Conservation (phyloP, 2,113 vertebrate genomes). For the Artemisiospiza belli region DNA sequence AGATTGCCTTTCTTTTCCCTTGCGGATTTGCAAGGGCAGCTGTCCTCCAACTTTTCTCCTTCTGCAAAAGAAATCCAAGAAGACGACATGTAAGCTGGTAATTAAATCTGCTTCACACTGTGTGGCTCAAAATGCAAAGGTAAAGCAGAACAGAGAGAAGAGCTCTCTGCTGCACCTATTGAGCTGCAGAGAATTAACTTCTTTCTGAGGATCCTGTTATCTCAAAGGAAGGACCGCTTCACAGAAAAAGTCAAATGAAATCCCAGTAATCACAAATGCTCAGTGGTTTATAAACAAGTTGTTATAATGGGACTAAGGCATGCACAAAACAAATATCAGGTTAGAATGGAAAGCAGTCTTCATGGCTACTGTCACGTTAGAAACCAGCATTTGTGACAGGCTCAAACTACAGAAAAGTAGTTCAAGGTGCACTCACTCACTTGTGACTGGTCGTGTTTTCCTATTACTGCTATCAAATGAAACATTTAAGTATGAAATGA, state of each 20-base stretch:
- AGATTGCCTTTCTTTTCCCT: background rate
- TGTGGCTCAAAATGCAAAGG: slow-evolving; percentile 37
- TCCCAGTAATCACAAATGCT: background rate
- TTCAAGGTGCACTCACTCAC: background rate
- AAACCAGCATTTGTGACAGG: background rate
- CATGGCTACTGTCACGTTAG: background rate
- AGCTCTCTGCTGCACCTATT: slow-evolving; percentile 11
- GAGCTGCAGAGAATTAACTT: slow-evolving; percentile 25
- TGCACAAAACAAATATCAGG: background rate
- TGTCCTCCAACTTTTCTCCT: background rate
- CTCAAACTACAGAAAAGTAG: background rate
- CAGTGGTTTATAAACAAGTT: background rate
- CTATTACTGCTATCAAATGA: background rate
- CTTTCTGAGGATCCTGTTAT: background rate
- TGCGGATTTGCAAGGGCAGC: background rate
- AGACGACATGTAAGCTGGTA: background rate
- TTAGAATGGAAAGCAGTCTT: background rate
- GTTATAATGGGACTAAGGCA: background rate
- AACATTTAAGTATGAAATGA: background rate
- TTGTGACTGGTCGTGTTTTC: background rate
- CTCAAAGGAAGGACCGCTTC: background rate
- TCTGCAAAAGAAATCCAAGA: background rate
- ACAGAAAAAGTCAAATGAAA: background rate
- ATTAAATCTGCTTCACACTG: slow-evolving; percentile 43
- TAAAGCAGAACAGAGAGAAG: slow-evolving; percentile 12